Percentiles rank a stretch among this genome's conserved stretches.
Evolutionary conservation across 2,113 vertebrate genomes (phyloP).

Genomic region (Megaceryle torquata): DNA sequence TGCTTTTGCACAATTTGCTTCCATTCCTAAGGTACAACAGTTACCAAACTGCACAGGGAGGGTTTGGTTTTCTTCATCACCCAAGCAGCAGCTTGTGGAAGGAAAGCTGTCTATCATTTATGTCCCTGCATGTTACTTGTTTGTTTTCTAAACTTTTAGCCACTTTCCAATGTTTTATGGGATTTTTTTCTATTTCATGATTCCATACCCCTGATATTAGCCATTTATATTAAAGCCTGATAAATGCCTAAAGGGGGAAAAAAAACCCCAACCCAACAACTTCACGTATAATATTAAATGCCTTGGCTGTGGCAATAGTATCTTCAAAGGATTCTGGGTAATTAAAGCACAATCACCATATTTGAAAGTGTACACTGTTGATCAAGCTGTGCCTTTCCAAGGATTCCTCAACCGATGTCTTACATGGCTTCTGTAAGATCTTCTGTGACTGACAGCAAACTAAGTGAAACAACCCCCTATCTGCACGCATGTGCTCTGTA

Average conservation of each 20-base stretch:
- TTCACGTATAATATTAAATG: background rate
- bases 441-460: background rate
- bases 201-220: background rate
- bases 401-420: background rate
- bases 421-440: background rate
- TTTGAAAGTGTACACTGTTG: background rate
- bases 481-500: background rate
- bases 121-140: background rate
- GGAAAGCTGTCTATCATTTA: background rate
- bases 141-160: constrained; percentile 11
- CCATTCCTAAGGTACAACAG: background rate
- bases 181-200: background rate
- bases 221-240: background rate
- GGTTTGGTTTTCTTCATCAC: background rate
- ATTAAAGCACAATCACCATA: background rate
- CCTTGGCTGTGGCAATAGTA: background rate
- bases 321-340: background rate
- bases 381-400: background rate
- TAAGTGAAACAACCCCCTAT: background rate
- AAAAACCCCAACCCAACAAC: background rate
- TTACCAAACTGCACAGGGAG: background rate
- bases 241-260: background rate
- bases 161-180: background rate
- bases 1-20: background rate
- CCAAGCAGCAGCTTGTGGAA: background rate